These are phyloP conservation scores for Luehdorfia chinensis DNA, from an alignment of 1,140 invertebrate species.

Conservation along the genomic window DNA sequence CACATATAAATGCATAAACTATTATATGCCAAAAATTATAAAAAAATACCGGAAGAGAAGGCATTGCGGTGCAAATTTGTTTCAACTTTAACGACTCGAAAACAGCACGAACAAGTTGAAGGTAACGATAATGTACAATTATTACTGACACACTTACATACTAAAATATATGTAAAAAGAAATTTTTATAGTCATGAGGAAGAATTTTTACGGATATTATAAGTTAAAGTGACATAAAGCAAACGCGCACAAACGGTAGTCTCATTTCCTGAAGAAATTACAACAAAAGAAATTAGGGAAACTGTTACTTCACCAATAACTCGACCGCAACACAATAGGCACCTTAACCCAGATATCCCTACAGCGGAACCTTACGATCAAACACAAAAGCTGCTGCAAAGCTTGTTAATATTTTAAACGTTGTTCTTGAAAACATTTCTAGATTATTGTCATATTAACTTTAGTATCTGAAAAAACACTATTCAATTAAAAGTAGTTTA, in stretches of 20 bases:
- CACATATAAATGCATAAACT: constrained; percentile 8
- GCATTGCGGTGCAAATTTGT: constrained; percentile 33
- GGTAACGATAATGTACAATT: constrained; percentile 27
- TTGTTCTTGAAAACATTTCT: too few relatives aligned
- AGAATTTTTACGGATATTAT: constrained; percentile 13
- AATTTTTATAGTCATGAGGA: constrained; percentile 20
- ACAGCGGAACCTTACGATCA: constrained; percentile 41
- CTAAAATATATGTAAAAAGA: background rate
- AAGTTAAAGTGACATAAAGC: constrained; percentile 1
- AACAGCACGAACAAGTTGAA: constrained; percentile 36
- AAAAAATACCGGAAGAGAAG: constrained; percentile 35
- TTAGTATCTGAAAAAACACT: too few relatives aligned
- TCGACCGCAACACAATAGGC: constrained; percentile 20
- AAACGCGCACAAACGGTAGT: constrained; percentile 4
- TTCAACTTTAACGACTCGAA: constrained; percentile 42
- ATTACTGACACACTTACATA: constrained; percentile 20
- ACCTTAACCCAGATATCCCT: constrained; percentile 38
- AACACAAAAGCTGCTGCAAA: constrained; percentile 16
- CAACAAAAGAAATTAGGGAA: constrained; percentile 17
- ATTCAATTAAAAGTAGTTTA: too few relatives aligned
- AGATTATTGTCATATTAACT: too few relatives aligned
- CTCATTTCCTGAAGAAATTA: background rate
- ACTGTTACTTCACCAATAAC: constrained; percentile 44
- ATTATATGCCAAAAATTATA: constrained; percentile 40
- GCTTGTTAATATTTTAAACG: background rate